phyloP scores from a whole-genome alignment of 2,113 vertebrate species.

The Hiodon tergisus region DNA sequence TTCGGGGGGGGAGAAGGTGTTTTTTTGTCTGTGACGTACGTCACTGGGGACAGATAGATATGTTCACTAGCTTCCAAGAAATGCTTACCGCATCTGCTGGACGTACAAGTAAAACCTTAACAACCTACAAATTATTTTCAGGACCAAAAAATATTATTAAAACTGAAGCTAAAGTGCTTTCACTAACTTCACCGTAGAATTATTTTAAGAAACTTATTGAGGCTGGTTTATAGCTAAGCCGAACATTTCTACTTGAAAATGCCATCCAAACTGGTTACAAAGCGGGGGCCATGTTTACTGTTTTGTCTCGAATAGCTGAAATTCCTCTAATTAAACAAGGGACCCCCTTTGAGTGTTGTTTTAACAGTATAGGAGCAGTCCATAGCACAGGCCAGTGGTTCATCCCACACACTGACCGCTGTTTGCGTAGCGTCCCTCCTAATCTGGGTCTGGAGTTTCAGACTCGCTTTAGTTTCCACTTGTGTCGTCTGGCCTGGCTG shows the following conservation, averaged over 20 bases:
- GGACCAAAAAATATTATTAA: constrained; percentile 6
- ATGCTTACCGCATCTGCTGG: neutral
- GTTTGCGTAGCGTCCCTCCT: constrained; percentile 39
- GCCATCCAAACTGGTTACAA: constrained; percentile 3
- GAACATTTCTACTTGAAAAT: constrained; percentile 41
- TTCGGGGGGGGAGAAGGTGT: neutral
- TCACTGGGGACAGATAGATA: neutral
- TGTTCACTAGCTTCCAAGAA: constrained; percentile 6
- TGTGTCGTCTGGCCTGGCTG: constrained; percentile 46
- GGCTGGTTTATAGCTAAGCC: constrained; percentile 42
- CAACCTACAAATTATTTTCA: neutral
- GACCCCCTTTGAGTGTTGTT: constrained; percentile 28
- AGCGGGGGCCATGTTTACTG: neutral
- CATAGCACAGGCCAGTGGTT: constrained; percentile 40
- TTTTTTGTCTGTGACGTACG: neutral
- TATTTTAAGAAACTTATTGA: constrained; percentile 5
- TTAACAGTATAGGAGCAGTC: constrained; percentile 19
- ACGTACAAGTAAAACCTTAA: constrained; percentile 6
- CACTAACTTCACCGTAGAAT: neutral
- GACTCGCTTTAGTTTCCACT: constrained; percentile 36
- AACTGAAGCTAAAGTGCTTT: neutral
- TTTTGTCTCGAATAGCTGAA: constrained; percentile 39
- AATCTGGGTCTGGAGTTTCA: constrained; percentile 25
- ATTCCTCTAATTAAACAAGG: constrained; percentile 28
- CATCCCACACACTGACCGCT: constrained; percentile 32